Evolutionary conservation across 2,888 invertebrate species (phyloP).

Genomic region (Chaetogeoica ovagalla): DNA sequence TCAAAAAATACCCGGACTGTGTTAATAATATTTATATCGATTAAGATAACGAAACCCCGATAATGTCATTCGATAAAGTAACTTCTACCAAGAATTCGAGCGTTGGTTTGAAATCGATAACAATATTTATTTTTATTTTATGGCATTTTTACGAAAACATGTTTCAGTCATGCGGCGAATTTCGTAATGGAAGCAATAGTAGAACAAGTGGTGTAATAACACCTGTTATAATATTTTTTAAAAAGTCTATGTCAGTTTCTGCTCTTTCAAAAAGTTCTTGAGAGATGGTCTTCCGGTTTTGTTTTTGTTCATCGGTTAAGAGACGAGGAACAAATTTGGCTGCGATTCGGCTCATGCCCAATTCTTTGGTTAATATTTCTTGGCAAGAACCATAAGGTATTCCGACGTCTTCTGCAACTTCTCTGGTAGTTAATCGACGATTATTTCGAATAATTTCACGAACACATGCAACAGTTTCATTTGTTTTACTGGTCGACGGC

Average conservation of each 20-base stretch:
- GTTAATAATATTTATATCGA: conserved; percentile 22
- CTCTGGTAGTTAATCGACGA: conserved; percentile 17
- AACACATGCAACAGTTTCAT: conserved; percentile 22
- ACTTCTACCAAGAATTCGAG: conserved; percentile 8
- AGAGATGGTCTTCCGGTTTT: no score
- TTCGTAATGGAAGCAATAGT: neutral
- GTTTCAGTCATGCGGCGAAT: neutral
- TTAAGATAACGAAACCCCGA: conserved; percentile 9
- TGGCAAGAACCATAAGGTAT: no score
- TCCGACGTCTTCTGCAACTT: conserved; percentile 14
- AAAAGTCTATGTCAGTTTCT: no score
- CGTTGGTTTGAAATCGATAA: neutral
- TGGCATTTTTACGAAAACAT: neutral
- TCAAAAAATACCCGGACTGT: conserved; percentile 15
- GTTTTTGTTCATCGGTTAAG: no score
- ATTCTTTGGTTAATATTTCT: no score
- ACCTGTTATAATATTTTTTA: no score
- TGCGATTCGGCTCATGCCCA: no score
- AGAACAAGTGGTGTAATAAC: no score
- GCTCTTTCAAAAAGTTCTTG: no score
- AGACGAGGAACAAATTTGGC: no score
- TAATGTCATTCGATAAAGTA: conserved; percentile 32
- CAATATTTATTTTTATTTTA: neutral
- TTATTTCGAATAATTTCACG: conserved; percentile 33
- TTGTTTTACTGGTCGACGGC: no score